phyloP scores from a whole-genome alignment of 2,113 vertebrate genomes.

The Hydrochoerus hydrochaeris region DNA sequence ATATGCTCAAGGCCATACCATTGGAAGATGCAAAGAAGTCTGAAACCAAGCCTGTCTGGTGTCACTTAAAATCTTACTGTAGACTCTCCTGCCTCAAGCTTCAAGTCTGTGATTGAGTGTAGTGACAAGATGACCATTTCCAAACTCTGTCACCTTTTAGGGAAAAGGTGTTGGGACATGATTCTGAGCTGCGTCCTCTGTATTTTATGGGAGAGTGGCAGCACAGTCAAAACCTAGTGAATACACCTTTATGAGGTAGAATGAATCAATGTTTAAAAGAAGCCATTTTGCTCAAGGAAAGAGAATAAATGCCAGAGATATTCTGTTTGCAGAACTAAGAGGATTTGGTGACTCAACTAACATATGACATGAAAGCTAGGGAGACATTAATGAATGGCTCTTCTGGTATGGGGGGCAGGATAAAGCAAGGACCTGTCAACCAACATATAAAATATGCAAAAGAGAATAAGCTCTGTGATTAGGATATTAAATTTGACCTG shows the following conservation, averaged over 20 bases:
- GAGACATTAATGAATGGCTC: neutral
- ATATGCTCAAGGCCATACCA: neutral
- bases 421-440: neutral
- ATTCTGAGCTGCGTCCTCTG: neutral
- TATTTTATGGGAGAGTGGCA: neutral
- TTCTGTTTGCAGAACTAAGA: conserved; percentile 16
- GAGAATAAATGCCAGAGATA: neutral
- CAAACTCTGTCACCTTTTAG: neutral
- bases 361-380: neutral
- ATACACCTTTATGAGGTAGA: neutral
- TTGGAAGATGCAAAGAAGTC: neutral
- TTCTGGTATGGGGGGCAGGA: neutral
- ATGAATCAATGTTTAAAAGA: neutral
- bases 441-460: neutral
- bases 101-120: neutral
- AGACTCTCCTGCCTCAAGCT: neutral
- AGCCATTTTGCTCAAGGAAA: neutral
- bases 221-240: neutral
- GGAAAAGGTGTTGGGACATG: neutral
- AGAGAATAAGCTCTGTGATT: neutral
- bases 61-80: neutral
- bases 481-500: neutral
- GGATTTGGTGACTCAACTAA: neutral
- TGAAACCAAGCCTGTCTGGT: neutral
- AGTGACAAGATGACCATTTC: neutral